Conservation (phyloP, 2,888 invertebrate genomes). For the Pantelozetes paolii region DNA sequence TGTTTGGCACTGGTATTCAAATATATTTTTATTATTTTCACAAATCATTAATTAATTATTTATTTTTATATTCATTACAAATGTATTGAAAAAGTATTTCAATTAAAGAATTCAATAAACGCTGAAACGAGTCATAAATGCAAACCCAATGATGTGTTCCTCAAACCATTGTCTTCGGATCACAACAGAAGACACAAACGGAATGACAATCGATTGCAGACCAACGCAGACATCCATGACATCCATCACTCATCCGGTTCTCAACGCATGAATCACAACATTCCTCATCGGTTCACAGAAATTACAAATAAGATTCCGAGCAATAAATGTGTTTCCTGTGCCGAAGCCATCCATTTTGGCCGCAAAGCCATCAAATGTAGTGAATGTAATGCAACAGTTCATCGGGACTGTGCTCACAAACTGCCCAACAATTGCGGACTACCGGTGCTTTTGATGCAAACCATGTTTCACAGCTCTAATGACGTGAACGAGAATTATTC, state of each 20-base stretch:
- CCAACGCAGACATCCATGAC: background rate
- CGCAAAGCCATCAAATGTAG: constrained; percentile 13
- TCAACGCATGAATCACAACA: constrained; percentile 19
- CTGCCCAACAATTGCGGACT: constrained; percentile 35
- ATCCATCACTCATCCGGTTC: background rate
- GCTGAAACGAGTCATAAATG: background rate
- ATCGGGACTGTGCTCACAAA: background rate
- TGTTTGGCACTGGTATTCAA: background rate
- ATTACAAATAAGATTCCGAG: constrained; percentile 1
- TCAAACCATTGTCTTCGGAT: background rate
- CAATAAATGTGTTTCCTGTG: constrained; percentile 28
- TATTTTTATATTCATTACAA: background rate
- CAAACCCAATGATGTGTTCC: background rate
- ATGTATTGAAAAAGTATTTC: constrained; percentile 12
- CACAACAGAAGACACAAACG: background rate
- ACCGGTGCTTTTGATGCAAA: background rate
- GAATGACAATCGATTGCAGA: background rate
- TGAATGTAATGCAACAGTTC: constrained; percentile 19
- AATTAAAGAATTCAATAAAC: constrained; percentile 22
- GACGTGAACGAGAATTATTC: background rate
- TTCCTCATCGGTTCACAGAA: constrained; percentile 12
- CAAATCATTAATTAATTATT: background rate
- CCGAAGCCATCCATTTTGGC: constrained; percentile 21
- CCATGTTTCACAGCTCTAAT: constrained; percentile 5
- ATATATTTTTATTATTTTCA: background rate